phyloP scores from a whole-genome alignment of 2,888 invertebrate genomes.

The Biston betularia region DNA sequence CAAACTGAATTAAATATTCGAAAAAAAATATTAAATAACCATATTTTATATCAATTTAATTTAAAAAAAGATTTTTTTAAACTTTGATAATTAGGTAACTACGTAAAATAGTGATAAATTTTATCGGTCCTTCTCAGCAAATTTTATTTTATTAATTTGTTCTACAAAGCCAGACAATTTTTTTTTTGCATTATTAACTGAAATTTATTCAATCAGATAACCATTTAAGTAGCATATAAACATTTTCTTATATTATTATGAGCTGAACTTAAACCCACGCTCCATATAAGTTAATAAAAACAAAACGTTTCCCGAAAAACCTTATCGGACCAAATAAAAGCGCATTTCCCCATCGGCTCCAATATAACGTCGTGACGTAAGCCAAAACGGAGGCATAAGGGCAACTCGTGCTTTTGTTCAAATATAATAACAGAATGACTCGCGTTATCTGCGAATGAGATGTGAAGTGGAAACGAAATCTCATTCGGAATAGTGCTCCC shows the following conservation, averaged over 20 bases:
- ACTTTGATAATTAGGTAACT: too few relatives aligned
- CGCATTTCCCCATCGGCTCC: slow-evolving; percentile 57
- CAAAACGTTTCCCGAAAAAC: slow-evolving; percentile 34
- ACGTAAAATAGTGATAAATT: too few relatives aligned
- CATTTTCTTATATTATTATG: background rate
- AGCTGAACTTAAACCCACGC: background rate
- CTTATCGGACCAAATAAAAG: slow-evolving; percentile 37
- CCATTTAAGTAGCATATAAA: slow-evolving; percentile 2
- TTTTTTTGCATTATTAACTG: background rate
- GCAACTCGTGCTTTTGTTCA: slow-evolving; percentile 68
- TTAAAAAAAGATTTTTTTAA: too few relatives aligned
- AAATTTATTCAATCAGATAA: slow-evolving; percentile 4
- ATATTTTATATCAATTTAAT: too few relatives aligned
- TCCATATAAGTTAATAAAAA: slow-evolving; percentile 11
- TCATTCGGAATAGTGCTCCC: slow-evolving; percentile 72
- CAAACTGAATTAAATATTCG: too few relatives aligned
- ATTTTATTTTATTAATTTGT: slow-evolving; percentile 8
- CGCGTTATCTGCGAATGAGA: slow-evolving; percentile 76
- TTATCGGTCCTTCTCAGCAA: too few relatives aligned
- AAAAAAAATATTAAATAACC: too few relatives aligned
- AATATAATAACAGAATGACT: slow-evolving; percentile 57
- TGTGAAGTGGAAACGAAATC: slow-evolving; percentile 74
- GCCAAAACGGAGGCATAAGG: slow-evolving; percentile 74
- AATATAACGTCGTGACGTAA: slow-evolving; percentile 76
- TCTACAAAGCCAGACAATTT: background rate